phyloP scores from a whole-genome alignment of 2,888 invertebrate genomes.

The Drosophila subquinaria region DNA sequence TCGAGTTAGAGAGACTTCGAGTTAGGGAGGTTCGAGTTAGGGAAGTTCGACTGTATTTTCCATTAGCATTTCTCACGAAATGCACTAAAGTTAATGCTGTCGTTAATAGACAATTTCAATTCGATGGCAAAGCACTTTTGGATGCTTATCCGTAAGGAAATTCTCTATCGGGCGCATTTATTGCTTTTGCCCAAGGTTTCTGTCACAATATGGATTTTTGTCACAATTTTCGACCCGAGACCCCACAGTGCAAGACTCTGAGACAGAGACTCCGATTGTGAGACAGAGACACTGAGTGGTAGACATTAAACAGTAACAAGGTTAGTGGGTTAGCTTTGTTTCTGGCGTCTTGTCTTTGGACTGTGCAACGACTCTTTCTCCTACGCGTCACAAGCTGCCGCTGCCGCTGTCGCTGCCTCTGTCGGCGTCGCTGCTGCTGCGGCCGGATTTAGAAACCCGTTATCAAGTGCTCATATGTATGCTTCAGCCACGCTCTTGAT shows the following conservation, averaged over 20 bases:
- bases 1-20: no score
- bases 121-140: background rate
- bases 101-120: background rate
- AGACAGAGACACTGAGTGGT: slow-evolving; percentile 3
- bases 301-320: slow-evolving; percentile 65
- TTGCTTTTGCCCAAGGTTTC: background rate
- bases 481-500: slow-evolving; percentile 34
- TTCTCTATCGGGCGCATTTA: background rate
- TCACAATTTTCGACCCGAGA: background rate
- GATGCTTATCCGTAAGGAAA: background rate
- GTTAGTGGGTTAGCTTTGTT: slow-evolving; percentile 76
- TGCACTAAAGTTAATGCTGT: background rate
- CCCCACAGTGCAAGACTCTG: background rate
- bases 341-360: slow-evolving; percentile 26
- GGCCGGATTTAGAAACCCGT: slow-evolving; percentile 75
- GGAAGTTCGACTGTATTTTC: no score
- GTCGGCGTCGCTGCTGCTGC: slow-evolving; percentile 18
- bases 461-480: slow-evolving; percentile 53
- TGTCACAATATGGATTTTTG: background rate
- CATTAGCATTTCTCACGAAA: background rate
- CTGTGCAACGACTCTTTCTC: slow-evolving; percentile 53
- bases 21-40: no score
- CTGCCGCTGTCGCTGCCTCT: slow-evolving; percentile 7
- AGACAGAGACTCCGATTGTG: slow-evolving; percentile 2
- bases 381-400: slow-evolving; percentile 16